Base-by-base conservation (phyloP, 1,140 invertebrate genomes). In the Copidosoma floridanum region DNA sequence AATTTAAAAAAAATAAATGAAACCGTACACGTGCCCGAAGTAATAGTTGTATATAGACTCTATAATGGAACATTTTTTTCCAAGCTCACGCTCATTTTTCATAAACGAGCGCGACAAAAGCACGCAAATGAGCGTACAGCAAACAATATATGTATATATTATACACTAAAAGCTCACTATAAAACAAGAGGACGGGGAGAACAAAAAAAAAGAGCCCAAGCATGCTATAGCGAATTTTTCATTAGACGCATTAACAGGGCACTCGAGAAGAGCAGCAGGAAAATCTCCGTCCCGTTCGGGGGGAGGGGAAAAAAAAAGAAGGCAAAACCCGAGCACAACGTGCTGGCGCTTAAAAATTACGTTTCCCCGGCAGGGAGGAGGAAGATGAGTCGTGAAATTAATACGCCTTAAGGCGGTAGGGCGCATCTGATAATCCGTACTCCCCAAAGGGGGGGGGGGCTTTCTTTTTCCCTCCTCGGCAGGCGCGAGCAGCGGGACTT, bases 371-470 rank as follows among this genome's bases (percentile, higher is more conserved):
- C 43, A 50, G 43, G n/a, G n/a, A n/a, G n/a, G n/a, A n/a, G n/a
- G n/a, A n/a, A n/a, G n/a, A n/a, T n/a, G n/a, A 61, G 26, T 56
- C 44, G 59, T 54, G 52, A 55, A 61, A 61, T 61, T 61, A 61
- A 61, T 55, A 51, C 59, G 52, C 46, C 51, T 61, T 55, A 41
- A 61, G 52, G 43, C 44, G 43, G 41, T 44, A 53, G 32, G 35
- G 50, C 48, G 58, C 58, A 55, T 50, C 44, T 61, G 51, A 55
- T 61, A 55, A 55, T 60, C 37, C 46, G 18, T 1, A 41, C n/a
- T n/a, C n/a, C n/a, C n/a, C n/a, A n/a, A n/a, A n/a, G n/a, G n/a
- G n/a, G n/a, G n/a, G n/a, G n/a, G n/a, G n/a, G n/a, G n/a, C n/a
- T n/a, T n/a, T n/a, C n/a, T n/a, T n/a, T n/a, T n/a, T n/a, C n/a